Evolutionary conservation across 1,140 invertebrate genomes (phyloP).

Genomic region (Drosophila nebulosa): DNA sequence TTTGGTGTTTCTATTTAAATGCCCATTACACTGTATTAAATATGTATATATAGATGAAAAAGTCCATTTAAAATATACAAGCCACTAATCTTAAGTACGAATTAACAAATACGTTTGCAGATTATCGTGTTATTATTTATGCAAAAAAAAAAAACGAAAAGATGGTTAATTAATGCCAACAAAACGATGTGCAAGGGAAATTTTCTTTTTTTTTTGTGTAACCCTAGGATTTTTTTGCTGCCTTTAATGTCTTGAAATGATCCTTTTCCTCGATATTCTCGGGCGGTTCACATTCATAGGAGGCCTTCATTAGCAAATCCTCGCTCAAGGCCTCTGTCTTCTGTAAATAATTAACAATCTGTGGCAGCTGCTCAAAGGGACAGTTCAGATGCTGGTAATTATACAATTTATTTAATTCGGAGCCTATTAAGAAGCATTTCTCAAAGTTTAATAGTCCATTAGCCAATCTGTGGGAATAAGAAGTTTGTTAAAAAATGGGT

Average conservation of each 20-base stretch:
- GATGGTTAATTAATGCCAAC: conserved; percentile 41
- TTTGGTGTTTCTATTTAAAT: conserved; percentile 60
- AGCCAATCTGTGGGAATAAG: conserved; percentile 83
- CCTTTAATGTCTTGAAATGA: conserved; percentile 89
- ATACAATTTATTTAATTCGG: conserved; percentile 91
- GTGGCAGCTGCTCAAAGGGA: conserved; percentile 89
- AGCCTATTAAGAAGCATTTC: conserved; percentile 92
- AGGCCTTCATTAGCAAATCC: conserved; percentile 89
- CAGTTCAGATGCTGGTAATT: conserved; percentile 92
- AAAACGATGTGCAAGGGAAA: conserved; percentile 44
- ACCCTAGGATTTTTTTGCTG: conserved; percentile 55
- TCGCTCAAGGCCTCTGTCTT: conserved; percentile 90
- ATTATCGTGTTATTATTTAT: conserved; percentile 37
- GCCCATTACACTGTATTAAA: conserved; percentile 14
- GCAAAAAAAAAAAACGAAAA: conserved; percentile 22
- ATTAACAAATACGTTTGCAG: conserved; percentile 63
- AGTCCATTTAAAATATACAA: conserved; percentile 22
- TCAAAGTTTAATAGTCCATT: conserved; percentile 93
- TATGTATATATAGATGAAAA: conserved; percentile 26
- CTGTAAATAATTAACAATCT: conserved; percentile 89
- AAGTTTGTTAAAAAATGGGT: neutral
- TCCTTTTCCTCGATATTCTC: conserved; percentile 92
- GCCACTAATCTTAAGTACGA: conserved; percentile 65
- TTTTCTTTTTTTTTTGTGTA: conserved; percentile 11
- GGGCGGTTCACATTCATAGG: conserved; percentile 93